Percentiles rank a stretch among this genome's conserved stretches.
phyloP scores from a whole-genome alignment of 2,797 vertebrate species.

The Bradypodion ventrale region DNA sequence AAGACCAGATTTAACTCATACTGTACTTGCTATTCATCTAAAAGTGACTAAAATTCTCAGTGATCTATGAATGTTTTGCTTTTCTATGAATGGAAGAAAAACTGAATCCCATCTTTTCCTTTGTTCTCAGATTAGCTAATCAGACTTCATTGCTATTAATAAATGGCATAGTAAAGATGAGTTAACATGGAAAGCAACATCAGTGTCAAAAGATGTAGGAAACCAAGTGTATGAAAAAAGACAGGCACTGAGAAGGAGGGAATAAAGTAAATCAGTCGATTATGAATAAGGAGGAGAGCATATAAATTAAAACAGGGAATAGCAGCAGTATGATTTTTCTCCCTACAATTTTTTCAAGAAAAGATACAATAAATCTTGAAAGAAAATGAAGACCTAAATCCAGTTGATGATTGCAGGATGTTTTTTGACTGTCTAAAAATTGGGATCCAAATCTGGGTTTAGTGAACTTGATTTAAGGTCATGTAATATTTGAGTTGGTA shows the following conservation, averaged over 20 bases:
- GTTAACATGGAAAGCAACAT: slow-evolving; percentile 39
- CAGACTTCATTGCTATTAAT: background rate
- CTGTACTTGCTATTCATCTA: background rate
- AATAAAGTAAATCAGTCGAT: slow-evolving; percentile 34
- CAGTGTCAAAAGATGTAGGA: background rate
- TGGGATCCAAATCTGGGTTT: too few relatives aligned
- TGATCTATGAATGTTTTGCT: background rate
- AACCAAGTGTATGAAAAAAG: slow-evolving; percentile 38
- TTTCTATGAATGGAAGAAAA: background rate
- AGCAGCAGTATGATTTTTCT: background rate
- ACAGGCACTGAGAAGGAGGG: too few relatives aligned
- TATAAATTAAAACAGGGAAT: slow-evolving; percentile 1
- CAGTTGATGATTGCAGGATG: too few relatives aligned
- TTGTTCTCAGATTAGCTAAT: background rate
- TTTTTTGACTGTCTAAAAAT: too few relatives aligned
- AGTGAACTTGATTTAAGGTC: too few relatives aligned
- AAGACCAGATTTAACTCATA: background rate
- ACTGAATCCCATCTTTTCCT: background rate
- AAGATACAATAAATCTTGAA: background rate
- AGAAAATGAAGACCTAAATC: too few relatives aligned
- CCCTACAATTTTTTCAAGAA: background rate
- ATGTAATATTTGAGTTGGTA: too few relatives aligned
- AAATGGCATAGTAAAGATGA: slow-evolving; percentile 7
- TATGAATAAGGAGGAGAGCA: background rate
- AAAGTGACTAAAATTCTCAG: background rate